These are phyloP conservation scores for Zeugodacus cucurbitae DNA, from an alignment of 1,140 invertebrate genomes.

Conservation along the genomic window DNA sequence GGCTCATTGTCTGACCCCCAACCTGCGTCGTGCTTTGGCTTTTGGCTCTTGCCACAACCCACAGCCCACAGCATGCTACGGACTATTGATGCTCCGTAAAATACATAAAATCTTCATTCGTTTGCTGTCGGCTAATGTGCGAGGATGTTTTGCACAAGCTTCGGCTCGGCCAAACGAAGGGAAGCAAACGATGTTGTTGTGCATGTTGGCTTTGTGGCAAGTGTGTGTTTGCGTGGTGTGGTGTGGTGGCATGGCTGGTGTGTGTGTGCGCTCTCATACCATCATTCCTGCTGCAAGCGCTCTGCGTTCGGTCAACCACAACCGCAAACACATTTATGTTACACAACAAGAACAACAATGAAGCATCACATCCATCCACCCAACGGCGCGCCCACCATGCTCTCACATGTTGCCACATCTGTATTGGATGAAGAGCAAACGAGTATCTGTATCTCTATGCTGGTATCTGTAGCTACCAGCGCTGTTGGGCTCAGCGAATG, in stretches of 20 bases:
- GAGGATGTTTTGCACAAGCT: neutral
- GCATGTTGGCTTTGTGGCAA: neutral
- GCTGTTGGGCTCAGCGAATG: neutral
- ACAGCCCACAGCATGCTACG: neutral
- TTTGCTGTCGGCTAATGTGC: neutral
- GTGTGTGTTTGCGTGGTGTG: neutral
- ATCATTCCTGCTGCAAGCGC: neutral
- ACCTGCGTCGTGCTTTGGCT: neutral
- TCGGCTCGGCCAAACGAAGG: neutral
- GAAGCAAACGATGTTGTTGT: neutral
- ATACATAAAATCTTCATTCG: neutral
- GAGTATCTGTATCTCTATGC: constrained; percentile 34
- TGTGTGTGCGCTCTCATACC: neutral
- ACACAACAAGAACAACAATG: neutral
- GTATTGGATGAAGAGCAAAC: constrained; percentile 29
- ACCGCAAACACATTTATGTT: constrained; percentile 10
- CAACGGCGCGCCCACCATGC: neutral
- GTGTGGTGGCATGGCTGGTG: neutral
- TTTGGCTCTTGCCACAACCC: neutral
- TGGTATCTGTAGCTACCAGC: constrained; percentile 6
- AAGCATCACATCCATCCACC: neutral
- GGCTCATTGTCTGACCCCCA: constrained; percentile 3
- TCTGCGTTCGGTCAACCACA: constrained; percentile 7
- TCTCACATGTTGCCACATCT: constrained; percentile 29
- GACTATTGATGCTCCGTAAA: neutral